Base-by-base conservation (phyloP, 2,888 invertebrate genomes). In the Protophormia terraenovae region DNA sequence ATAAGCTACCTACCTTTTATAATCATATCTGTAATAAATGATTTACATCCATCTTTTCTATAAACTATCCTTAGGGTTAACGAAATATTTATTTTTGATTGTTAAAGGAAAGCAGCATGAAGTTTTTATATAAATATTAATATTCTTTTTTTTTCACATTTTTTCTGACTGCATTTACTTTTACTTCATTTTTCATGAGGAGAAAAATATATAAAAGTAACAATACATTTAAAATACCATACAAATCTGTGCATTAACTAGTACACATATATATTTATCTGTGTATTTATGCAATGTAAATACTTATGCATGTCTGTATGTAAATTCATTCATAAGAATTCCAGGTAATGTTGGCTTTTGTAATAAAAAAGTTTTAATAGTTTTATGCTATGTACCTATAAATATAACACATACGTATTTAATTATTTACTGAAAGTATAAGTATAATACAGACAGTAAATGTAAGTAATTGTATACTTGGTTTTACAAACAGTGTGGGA, bases 11-110 rank as follows among this genome's bases (percentile, higher is more conserved):
- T 35, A 35, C 8, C 2, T 6, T 2, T 8, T 10, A 1, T 35
- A 10, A 35, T 8, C 10, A 8, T 35, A 32, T 10, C 32, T 6
- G 10, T 10, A 32, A 32, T n/a, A 69, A 71, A 53, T 10, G 7
- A 12, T 24, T 66, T 45, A 32, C 22, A 50, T 50, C 19, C 10
- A 10, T 14, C 45, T 60, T 73, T 19, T 12, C 5, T 16, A 19
- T 62, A 12, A 22, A n/a, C 29, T 45, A n/a, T 35, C 35, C 50
- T 75, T 35, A 62, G 35, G 62, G 35, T 75, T 50, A 62, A 62
- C n/a, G 50, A 27, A 50, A 75, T 47, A 75, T 62, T 62, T 64
- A 35, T 35, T 35, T 24, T 24, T 19, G 14, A 27, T 35, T 62
- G 32, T 10, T 8, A 4, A 12, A n/a, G 22, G 50, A 41, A 38